Evolutionary conservation across 1,140 invertebrate genomes (phyloP).

Genomic region (Panagrolaimus sp.): DNA sequence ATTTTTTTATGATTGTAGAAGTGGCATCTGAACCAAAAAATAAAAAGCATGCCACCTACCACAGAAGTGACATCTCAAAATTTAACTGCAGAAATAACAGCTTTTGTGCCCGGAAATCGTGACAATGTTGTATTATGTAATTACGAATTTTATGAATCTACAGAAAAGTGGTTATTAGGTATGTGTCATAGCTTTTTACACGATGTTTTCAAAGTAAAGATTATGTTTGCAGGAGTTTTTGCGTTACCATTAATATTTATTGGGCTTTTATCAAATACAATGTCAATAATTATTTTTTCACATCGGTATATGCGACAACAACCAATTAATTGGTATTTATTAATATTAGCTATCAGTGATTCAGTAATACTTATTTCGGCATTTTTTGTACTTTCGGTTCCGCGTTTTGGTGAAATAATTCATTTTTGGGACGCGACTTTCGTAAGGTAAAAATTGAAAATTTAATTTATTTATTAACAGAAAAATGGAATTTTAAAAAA

Average conservation of each 20-base stretch:
- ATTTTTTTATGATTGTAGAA: no score
- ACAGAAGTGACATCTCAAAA: no score
- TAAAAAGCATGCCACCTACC: no score
- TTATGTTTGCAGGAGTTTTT: conserved; percentile 39
- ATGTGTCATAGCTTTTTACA: neutral
- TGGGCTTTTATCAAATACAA: conserved; percentile 45
- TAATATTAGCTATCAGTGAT: conserved; percentile 49
- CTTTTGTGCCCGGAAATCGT: no score
- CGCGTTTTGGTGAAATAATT: conserved; percentile 27
- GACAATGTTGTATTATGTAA: neutral
- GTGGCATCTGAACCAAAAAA: no score
- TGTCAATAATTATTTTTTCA: conserved; percentile 49
- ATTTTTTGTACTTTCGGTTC: conserved; percentile 43
- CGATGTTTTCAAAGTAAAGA: conserved; percentile 22
- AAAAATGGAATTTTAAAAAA: neutral
- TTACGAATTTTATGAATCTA: conserved; percentile 46
- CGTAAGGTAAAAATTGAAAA: conserved; percentile 30
- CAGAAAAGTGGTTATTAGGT: conserved; percentile 52
- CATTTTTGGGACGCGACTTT: conserved; percentile 11
- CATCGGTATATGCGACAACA: conserved; percentile 47
- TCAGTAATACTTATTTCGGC: conserved; percentile 35
- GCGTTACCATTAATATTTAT: conserved; percentile 51
- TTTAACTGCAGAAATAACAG: no score
- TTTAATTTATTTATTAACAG: conserved; percentile 25
- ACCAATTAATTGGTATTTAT: conserved; percentile 49